Base-by-base conservation (phyloP, 2,888 invertebrate genomes). In the Drosophila helvetica region DNA sequence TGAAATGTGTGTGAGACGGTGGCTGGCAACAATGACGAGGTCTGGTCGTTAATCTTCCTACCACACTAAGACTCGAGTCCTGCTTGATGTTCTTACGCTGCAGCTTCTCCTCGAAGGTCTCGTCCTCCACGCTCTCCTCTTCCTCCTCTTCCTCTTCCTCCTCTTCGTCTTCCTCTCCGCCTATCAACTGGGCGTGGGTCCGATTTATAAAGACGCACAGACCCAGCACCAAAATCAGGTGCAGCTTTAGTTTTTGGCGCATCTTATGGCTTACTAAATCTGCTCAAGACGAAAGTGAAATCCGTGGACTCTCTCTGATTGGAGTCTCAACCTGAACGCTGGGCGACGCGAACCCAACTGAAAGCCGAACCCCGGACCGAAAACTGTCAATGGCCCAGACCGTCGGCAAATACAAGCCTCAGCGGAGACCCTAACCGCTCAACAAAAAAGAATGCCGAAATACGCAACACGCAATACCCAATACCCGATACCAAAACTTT, bases 91-190 rank as follows among this genome's bases (percentile, higher is more conserved):
- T 90, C 59, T 90, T 91, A 33, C 90, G 88, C 19, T 80, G 81
- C 19, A 85, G 70, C 48, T 79, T 88, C 73, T 91, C 91, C 64
- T 89, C 87, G 12, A 85, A 75, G 2, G 88, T 90, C 48, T 91
- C 91, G 56, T 91, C 91, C 66, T 91, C 91, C 19, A 75, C 65
- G 58, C 91, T 91, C 52, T 90, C 90, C 61, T 90, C 91, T 58
- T 91, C 90, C 60, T 90, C 91, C 51, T 85, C 83, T n/a, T 90
- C 90, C 54, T 91, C 91, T 48, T 77, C 78, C 50, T 91, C 91
- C 53, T 90, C 91, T n/a, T 90, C 90, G 63, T 90, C 88, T 33
- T 86, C 89, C 55, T 90, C 90, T 61, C 88, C 90, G 4, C 88
- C 89, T 63, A 88, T 90, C 30, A 90, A 75, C 63, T 89, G 90